A percentile compares a stretch with the other conserved stretches of the same genome.
Evolutionary conservation across 2,888 invertebrate genomes (phyloP).

Genomic region (Himalopsyche kuldschensis): DNA sequence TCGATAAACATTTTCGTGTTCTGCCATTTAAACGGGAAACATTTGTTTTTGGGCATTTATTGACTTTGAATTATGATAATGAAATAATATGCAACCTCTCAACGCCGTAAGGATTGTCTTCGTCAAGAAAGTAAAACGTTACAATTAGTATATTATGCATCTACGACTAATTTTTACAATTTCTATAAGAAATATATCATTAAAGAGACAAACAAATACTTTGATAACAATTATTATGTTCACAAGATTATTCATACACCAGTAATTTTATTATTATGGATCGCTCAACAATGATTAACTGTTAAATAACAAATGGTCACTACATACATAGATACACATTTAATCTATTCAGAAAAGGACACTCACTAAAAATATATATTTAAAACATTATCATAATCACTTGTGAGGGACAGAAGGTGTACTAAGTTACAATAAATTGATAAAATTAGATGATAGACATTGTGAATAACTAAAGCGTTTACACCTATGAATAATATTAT

Average conservation of each 20-base stretch:
- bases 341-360: not conserved
- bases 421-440: not conserved
- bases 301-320: not conserved
- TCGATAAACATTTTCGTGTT: not conserved
- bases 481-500: not conserved
- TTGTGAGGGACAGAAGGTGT: not conserved
- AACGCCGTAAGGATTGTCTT: slow-evolving; percentile 9
- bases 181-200: not conserved
- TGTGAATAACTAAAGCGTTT: not conserved
- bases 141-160: not conserved
- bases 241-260: not conserved
- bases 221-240: not conserved
- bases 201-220: not conserved
- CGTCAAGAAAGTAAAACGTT: slow-evolving; percentile 9
- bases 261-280: not conserved
- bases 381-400: not conserved
- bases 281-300: not conserved
- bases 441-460: not conserved
- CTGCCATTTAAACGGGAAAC: not conserved
- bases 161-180: not conserved
- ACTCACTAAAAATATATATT: not conserved
- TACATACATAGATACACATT: not conserved
- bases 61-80: not conserved
- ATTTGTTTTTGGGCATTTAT: not conserved
- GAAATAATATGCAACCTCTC: not conserved